Evolutionary conservation across 1,140 invertebrate species (phyloP).

Genomic region (Zaprionus tsacasi): DNA sequence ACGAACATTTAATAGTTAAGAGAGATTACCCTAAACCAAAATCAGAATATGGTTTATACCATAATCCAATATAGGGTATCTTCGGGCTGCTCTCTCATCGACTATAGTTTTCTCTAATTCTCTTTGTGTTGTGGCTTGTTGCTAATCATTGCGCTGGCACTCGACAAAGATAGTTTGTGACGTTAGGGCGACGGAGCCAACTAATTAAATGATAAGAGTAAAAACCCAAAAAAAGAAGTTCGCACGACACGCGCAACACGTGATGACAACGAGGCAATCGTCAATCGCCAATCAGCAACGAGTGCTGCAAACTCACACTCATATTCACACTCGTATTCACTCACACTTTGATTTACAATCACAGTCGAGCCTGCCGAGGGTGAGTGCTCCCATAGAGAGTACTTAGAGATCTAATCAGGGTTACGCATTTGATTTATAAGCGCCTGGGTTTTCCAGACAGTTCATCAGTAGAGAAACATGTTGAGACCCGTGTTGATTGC

Average conservation of each 20-base stretch:
- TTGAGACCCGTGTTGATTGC: constrained; percentile 54
- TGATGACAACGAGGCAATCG: constrained; percentile 47
- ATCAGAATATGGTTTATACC: too few relatives aligned
- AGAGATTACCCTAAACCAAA: too few relatives aligned
- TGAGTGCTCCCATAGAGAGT: background rate
- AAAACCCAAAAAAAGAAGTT: constrained; percentile 33
- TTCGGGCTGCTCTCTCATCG: background rate
- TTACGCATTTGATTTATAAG: constrained; percentile 54
- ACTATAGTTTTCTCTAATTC: background rate
- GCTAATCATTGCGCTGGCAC: constrained; percentile 7
- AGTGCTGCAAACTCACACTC: background rate
- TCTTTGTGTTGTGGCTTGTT: background rate
- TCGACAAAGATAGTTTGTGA: constrained; percentile 33
- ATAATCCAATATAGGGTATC: background rate
- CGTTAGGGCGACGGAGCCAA: constrained; percentile 38
- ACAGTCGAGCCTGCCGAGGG: background rate
- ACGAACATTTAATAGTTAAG: too few relatives aligned
- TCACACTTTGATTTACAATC: constrained; percentile 6
- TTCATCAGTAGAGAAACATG: constrained; percentile 58
- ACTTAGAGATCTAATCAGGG: constrained; percentile 60
- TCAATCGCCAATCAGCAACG: constrained; percentile 31
- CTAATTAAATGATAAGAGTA: constrained; percentile 72
- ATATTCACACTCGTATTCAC: constrained; percentile 10
- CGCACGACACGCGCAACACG: constrained; percentile 50
- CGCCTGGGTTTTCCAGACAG: constrained; percentile 24